Evolutionary conservation across 2,797 vertebrate genomes (phyloP).

Genomic region (Apogon hyalosoma): DNA sequence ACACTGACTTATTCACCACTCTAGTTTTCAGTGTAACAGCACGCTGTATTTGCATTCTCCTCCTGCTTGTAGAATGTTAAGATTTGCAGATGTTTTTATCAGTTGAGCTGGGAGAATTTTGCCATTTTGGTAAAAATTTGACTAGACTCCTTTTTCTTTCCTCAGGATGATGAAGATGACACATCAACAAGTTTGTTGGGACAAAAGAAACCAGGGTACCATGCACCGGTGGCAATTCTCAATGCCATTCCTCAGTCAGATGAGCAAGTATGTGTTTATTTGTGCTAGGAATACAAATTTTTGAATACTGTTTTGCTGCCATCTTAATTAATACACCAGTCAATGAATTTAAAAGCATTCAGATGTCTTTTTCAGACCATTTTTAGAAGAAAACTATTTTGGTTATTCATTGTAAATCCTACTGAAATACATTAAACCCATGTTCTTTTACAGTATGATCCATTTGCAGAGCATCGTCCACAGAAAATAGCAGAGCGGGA

Average conservation of each 20-base stretch:
- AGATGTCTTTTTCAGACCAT: neutral
- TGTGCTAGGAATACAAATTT: neutral
- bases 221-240: conserved; percentile 96
- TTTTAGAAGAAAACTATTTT: too few species aligned
- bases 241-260: conserved; percentile 98
- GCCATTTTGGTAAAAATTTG: conserved; percentile 49
- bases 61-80: neutral
- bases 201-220: conserved; percentile 97
- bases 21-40: neutral
- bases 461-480: conserved; percentile 96
- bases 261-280: conserved; percentile 87
- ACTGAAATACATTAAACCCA: neutral
- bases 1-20: neutral
- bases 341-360: neutral
- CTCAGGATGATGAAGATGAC: conserved; percentile 95
- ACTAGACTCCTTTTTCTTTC: conserved; percentile 57
- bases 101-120: conserved; percentile 69
- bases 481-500: conserved; percentile 97
- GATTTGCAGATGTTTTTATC: conserved; percentile 3
- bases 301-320: neutral
- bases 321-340: neutral
- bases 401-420: neutral
- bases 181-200: conserved; percentile 94
- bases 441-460: conserved; percentile 89
- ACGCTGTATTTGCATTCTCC: neutral